Conservation (phyloP, 2,797 vertebrate species). For the Amniataba percoides region DNA sequence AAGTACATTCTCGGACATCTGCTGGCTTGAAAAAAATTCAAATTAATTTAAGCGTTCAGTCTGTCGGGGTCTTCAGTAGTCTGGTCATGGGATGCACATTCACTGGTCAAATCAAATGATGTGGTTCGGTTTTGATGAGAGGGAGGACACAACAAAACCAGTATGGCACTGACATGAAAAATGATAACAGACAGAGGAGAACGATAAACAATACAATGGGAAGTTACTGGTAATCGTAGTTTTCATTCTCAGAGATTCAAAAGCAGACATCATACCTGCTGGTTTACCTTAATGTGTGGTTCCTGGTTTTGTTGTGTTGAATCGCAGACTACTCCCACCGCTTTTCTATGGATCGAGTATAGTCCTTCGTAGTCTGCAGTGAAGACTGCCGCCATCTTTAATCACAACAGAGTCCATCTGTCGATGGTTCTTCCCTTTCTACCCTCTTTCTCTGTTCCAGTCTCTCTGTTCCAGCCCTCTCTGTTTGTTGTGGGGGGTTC, state of each 20-base stretch:
- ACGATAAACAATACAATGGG: constrained; percentile 71
- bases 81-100: constrained; percentile 70
- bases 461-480: constrained; percentile 83
- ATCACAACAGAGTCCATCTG: constrained; percentile 87
- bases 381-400: constrained; percentile 89
- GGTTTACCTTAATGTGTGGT: constrained; percentile 76
- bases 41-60: constrained; percentile 66
- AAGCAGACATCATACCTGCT: constrained; percentile 77
- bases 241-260: constrained; percentile 67
- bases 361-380: constrained; percentile 86
- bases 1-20: constrained; percentile 58
- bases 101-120: constrained; percentile 82
- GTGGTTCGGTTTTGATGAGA: constrained; percentile 76
- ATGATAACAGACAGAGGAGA: constrained; percentile 71
- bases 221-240: constrained; percentile 58
- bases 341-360: constrained; percentile 76
- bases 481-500: constrained; percentile 84
- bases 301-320: constrained; percentile 78
- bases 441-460: constrained; percentile 82
- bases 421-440: constrained; percentile 84
- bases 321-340: constrained; percentile 79
- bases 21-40: constrained; percentile 57
- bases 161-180: constrained; percentile 65
- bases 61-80: constrained; percentile 61
- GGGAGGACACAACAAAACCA: constrained; percentile 73